Percentiles rank a stretch among this genome's conserved stretches.
phyloP scores from a whole-genome alignment of 2,797 vertebrate species.

The Coregonus suidteri region DNA sequence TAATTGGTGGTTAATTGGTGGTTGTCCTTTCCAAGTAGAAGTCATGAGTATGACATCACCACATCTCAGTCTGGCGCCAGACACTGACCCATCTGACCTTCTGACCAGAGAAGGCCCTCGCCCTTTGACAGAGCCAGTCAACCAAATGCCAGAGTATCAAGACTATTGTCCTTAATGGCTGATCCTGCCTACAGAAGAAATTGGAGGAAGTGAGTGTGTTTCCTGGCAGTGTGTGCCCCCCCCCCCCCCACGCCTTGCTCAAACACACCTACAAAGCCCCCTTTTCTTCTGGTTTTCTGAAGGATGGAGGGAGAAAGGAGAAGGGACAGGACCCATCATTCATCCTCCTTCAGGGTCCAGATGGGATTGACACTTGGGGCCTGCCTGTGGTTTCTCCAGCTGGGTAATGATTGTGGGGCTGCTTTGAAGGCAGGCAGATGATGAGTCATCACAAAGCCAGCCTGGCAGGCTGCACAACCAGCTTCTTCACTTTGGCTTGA shows the following conservation, averaged over 20 bases:
- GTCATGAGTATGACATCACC: background rate
- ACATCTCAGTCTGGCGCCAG: background rate
- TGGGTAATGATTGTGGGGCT: constrained; percentile 36
- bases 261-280: constrained; percentile 37
- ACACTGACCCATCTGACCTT: constrained; percentile 13
- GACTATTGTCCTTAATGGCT: constrained; percentile 21
- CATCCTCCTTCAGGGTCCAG: constrained; percentile 20
- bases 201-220: background rate
- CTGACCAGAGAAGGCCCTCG: constrained; percentile 12
- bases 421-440: constrained; percentile 27
- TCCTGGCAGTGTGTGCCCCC: constrained; percentile 35
- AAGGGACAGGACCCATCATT: constrained; percentile 42
- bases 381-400: constrained; percentile 24
- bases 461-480: background rate
- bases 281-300: constrained; percentile 39
- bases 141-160: constrained; percentile 29
- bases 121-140: constrained; percentile 7
- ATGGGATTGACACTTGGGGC: constrained; percentile 23
- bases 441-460: constrained; percentile 30
- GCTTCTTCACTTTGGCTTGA: background rate
- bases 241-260: constrained; percentile 1
- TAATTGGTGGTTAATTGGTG: background rate
- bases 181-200: background rate
- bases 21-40: background rate
- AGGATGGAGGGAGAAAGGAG: constrained; percentile 32